These are phyloP conservation scores for Arctocebus calabarensis DNA, from an alignment of 2,797 vertebrate genomes.

Conservation along the genomic window DNA sequence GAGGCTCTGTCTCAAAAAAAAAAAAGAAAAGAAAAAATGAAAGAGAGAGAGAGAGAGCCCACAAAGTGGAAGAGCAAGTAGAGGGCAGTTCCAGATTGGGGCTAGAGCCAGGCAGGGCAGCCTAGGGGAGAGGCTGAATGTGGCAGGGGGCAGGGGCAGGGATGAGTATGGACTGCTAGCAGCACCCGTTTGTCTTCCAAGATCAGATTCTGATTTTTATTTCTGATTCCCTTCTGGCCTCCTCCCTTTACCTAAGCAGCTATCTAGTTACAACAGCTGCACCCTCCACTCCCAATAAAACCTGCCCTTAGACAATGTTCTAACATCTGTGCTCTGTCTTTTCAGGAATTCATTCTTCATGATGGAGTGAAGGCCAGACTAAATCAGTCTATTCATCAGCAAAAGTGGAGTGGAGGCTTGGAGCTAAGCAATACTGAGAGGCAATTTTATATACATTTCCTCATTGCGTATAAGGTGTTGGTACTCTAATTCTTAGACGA, in stretches of 20 bases:
- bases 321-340: background rate
- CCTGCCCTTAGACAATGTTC: background rate
- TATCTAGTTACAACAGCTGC: background rate
- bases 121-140: too few species aligned
- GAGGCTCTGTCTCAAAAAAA: too few species aligned
- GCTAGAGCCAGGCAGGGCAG: background rate
- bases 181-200: background rate
- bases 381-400: background rate
- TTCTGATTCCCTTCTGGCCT: background rate
- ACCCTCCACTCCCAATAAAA: background rate
- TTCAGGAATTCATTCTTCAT: background rate
- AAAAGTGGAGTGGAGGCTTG: rapidly evolving
- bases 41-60: background rate
- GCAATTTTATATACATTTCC: background rate
- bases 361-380: background rate
- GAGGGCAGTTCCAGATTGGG: background rate
- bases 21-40: background rate
- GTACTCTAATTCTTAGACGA: background rate
- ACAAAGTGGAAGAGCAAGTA: background rate
- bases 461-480: background rate
- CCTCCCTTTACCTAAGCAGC: background rate
- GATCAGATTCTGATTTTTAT: background rate
- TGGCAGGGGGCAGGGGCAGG: too few species aligned
- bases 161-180: background rate
- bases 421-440: background rate